A percentile compares a stretch with the other conserved stretches of the same genome.
These are phyloP conservation scores for Ailurus styani DNA, from an alignment of 2,113 vertebrate genomes.

Conservation along the genomic window DNA sequence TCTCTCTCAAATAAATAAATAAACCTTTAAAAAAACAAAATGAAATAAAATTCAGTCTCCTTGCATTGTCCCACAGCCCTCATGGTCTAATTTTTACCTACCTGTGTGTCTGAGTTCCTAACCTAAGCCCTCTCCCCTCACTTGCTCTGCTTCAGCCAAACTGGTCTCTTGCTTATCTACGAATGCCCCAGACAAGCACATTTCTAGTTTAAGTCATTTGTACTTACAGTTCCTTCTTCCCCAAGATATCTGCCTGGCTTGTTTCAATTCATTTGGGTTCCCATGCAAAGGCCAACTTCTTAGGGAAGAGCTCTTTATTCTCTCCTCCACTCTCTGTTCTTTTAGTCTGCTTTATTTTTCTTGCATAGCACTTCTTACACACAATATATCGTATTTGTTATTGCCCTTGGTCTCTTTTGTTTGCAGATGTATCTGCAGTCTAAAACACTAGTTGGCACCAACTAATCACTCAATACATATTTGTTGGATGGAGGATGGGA, in stretches of 20 bases:
- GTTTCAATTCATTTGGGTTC: not conserved
- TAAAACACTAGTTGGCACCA: rapidly evolving
- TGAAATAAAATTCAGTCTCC: not conserved
- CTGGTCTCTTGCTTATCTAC: not conserved
- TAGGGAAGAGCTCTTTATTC: not conserved
- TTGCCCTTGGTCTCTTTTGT: not conserved
- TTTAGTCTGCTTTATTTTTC: not conserved
- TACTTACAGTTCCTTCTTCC: not conserved
- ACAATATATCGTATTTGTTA: not conserved
- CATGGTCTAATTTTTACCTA: not conserved
- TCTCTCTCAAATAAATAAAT: not conserved
- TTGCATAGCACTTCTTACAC: not conserved
- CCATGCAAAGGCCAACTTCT: not conserved
- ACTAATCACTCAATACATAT: not conserved
- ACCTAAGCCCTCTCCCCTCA: too few species aligned
- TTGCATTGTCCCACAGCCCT: not conserved
- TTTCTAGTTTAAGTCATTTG: not conserved
- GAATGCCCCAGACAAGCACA: not conserved
- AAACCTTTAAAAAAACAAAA: not conserved
- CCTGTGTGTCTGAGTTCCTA: not conserved
- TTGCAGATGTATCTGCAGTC: not conserved
- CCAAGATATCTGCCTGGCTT: too few species aligned
- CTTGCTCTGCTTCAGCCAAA: not conserved
- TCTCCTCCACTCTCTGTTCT: too few species aligned
- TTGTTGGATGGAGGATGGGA: not conserved